Percentiles rank a stretch among this genome's conserved stretches.
phyloP scores from a whole-genome alignment of 2,113 vertebrate genomes.

The Papio anubis region DNA sequence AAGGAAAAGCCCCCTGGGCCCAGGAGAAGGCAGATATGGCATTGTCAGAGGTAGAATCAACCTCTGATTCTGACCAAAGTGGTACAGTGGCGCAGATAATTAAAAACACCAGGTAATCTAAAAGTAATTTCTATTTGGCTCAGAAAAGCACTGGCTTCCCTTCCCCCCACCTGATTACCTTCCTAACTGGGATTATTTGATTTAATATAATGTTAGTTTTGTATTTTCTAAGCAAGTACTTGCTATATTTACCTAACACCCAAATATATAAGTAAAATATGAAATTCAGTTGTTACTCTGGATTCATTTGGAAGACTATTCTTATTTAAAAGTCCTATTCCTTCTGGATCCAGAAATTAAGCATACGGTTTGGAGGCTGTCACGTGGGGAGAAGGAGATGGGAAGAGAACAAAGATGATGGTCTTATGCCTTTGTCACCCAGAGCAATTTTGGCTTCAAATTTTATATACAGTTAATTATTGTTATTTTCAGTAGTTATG shows the following conservation, averaged over 20 bases:
- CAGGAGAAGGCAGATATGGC: background rate
- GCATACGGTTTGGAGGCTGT: background rate
- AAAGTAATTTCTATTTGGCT: background rate
- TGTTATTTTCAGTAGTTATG: background rate
- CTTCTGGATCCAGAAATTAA: background rate
- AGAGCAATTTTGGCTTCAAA: background rate
- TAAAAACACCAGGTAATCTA: background rate
- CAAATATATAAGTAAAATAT: background rate
- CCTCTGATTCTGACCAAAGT: background rate
- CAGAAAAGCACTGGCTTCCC: background rate
- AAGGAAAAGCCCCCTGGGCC: background rate
- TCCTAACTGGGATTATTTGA: background rate
- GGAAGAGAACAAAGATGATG: background rate
- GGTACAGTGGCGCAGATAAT: background rate
- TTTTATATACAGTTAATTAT: background rate
- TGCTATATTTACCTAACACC: background rate
- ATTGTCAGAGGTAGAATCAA: background rate
- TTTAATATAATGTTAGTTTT: background rate
- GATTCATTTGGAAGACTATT: background rate
- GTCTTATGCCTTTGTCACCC: background rate
- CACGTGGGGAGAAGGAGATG: background rate
- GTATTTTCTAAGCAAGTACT: background rate
- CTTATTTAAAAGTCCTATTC: background rate
- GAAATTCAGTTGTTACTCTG: background rate
- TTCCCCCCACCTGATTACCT: background rate